Percentiles rank a stretch among this genome's conserved stretches.
phyloP scores from a whole-genome alignment of 2,888 invertebrate genomes.

The Syrista parreyssii region DNA sequence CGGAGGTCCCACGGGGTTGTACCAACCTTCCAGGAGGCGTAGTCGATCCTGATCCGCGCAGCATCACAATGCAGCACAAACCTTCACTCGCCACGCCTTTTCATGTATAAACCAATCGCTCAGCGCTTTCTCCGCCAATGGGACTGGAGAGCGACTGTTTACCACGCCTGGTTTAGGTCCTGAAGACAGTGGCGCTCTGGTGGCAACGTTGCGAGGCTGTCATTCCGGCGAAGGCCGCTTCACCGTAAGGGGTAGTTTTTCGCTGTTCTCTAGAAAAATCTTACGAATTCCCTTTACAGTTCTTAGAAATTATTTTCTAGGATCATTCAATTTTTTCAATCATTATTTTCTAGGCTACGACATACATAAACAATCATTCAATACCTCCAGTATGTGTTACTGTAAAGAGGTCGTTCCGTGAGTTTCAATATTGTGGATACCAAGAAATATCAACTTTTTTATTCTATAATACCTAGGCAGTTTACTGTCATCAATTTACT shows the following conservation, averaged over 20 bases:
- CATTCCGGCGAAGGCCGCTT: conserved; percentile 58
- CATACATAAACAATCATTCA: not conserved
- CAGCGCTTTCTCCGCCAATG: conserved; percentile 29
- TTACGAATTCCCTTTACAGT: not conserved
- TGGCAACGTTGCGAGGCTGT: conserved; percentile 47
- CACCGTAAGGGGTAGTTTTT: conserved; percentile 21
- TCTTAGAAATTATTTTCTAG: not conserved
- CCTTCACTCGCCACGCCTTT: conserved; percentile 29
- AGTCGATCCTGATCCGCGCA: conserved; percentile 28
- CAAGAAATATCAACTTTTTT: not conserved
- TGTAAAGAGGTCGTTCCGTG: not conserved
- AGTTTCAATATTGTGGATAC: not conserved
- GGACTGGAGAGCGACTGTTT: not conserved
- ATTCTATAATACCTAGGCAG: not conserved
- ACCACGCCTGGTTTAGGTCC: conserved; percentile 33
- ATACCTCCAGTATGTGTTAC: not conserved
- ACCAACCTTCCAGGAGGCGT: conserved; percentile 35
- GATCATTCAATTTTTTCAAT: not conserved
- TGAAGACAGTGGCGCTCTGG: conserved; percentile 57
- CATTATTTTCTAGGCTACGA: not conserved
- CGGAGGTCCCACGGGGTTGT: conserved; percentile 62
- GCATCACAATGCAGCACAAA: conserved; percentile 30
- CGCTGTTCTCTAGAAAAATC: not conserved
- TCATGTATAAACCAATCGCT: conserved; percentile 36
- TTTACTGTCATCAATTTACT: not conserved